Evolutionary conservation across 2,888 invertebrate genomes (phyloP).

Genomic region (Pollenia labialis): DNA sequence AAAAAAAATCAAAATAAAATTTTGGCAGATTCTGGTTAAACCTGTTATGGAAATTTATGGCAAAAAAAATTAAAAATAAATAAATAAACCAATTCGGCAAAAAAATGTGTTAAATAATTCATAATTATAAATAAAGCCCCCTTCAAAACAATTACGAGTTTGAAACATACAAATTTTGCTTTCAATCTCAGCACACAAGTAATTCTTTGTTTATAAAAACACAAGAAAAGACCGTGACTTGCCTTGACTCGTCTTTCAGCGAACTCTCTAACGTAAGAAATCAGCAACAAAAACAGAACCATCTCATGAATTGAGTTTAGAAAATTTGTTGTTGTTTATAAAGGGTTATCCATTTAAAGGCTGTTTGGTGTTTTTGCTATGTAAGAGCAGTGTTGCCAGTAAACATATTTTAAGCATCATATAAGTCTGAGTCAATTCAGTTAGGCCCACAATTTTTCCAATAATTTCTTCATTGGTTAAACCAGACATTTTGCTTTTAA

Average conservation of each 20-base stretch:
- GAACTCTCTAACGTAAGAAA: slow-evolving; percentile 6
- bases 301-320: slow-evolving; percentile 24
- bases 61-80: background rate
- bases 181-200: slow-evolving; percentile 6
- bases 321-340: background rate
- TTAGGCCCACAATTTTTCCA: too few relatives aligned
- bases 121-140: slow-evolving; percentile 13
- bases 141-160: background rate
- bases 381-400: too few relatives aligned
- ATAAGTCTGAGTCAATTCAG: too few relatives aligned
- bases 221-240: slow-evolving; percentile 54
- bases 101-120: slow-evolving; percentile 28
- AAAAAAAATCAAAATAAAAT: slow-evolving; percentile 1
- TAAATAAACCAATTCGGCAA: background rate
- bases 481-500: too few relatives aligned
- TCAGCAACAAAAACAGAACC: background rate
- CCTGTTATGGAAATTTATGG: slow-evolving; percentile 44
- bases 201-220: slow-evolving; percentile 34
- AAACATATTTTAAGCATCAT: too few relatives aligned
- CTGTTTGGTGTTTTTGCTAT: too few relatives aligned
- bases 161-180: background rate
- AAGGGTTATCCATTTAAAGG: too few relatives aligned
- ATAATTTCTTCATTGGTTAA: too few relatives aligned
- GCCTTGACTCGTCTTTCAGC: slow-evolving; percentile 53
- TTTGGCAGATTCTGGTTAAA: slow-evolving; percentile 51